Evolutionary conservation across 2,113 vertebrate species (phyloP).

Genomic region (Machaerirhynchus nigripectus): DNA sequence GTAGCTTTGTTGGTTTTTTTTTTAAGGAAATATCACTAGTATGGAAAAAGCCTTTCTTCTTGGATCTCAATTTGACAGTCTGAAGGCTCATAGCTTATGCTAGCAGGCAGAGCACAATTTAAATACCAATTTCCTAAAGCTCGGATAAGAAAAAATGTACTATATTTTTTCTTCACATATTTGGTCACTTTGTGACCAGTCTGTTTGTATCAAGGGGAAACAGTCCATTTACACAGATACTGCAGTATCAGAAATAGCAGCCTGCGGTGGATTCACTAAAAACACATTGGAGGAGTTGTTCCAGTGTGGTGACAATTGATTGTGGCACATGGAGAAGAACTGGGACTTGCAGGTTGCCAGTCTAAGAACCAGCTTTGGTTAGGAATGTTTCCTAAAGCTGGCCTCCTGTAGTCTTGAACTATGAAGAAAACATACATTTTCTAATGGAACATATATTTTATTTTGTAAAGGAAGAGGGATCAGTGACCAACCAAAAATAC

Average conservation of each 20-base stretch:
- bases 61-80: neutral
- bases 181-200: neutral
- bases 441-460: neutral
- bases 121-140: neutral
- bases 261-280: neutral
- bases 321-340: neutral
- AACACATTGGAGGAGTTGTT: neutral
- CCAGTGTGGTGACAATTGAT: neutral
- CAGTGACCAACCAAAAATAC: accelerated
- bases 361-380: neutral
- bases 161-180: neutral
- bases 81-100: neutral
- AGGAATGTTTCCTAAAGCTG: neutral
- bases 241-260: neutral
- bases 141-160: neutral
- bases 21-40: neutral
- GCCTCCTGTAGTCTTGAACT: neutral
- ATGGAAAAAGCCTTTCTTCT: neutral
- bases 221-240: neutral
- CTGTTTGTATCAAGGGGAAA: neutral
- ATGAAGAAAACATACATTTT: neutral
- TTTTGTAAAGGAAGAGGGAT: neutral
- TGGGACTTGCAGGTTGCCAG: neutral
- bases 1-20: neutral
- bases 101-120: neutral